Percentiles rank a stretch among this genome's conserved stretches.
Conservation (phyloP, 2,888 invertebrate species). For the Pycnomerus fuliginosus region DNA sequence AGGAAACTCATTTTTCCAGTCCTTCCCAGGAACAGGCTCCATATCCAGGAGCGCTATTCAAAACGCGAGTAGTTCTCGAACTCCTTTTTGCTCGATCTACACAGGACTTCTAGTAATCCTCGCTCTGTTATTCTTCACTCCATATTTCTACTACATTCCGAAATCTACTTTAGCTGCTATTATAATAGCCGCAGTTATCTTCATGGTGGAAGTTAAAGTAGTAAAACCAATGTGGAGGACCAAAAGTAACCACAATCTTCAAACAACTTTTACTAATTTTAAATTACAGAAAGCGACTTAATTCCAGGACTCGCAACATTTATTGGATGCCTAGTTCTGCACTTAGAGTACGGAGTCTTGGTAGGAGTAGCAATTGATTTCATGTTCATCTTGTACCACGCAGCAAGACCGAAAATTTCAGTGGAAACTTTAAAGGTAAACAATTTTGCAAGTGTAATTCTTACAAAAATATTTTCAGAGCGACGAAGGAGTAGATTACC, state of each 20-base stretch:
- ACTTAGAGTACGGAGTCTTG: slow-evolving; percentile 84
- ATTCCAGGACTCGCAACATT: slow-evolving; percentile 86
- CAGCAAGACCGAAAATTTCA: slow-evolving; percentile 80
- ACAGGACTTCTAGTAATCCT: slow-evolving; percentile 79
- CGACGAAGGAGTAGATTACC: slow-evolving; percentile 68
- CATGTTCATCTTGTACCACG: slow-evolving; percentile 82
- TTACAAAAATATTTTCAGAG: slow-evolving; percentile 55
- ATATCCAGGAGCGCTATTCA: slow-evolving; percentile 85
- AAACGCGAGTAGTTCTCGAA: slow-evolving; percentile 85
- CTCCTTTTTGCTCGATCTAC: slow-evolving; percentile 82
- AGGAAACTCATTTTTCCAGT: slow-evolving; percentile 81
- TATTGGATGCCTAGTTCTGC: slow-evolving; percentile 77
- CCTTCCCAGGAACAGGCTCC: slow-evolving; percentile 86
- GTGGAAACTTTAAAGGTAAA: slow-evolving; percentile 74
- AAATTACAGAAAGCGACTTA: slow-evolving; percentile 81
- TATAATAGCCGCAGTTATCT: slow-evolving; percentile 88
- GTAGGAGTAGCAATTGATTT: slow-evolving; percentile 80
- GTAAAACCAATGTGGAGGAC: slow-evolving; percentile 86
- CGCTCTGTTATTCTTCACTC: slow-evolving; percentile 82
- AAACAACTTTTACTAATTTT: too few species aligned
- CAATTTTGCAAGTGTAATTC: too few species aligned
- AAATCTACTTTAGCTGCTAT: slow-evolving; percentile 84
- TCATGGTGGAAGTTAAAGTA: slow-evolving; percentile 87
- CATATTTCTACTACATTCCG: slow-evolving; percentile 84
- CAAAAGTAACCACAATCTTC: too few species aligned